phyloP scores from a whole-genome alignment of 2,888 invertebrate genomes.

The Ligdia adustata region DNA sequence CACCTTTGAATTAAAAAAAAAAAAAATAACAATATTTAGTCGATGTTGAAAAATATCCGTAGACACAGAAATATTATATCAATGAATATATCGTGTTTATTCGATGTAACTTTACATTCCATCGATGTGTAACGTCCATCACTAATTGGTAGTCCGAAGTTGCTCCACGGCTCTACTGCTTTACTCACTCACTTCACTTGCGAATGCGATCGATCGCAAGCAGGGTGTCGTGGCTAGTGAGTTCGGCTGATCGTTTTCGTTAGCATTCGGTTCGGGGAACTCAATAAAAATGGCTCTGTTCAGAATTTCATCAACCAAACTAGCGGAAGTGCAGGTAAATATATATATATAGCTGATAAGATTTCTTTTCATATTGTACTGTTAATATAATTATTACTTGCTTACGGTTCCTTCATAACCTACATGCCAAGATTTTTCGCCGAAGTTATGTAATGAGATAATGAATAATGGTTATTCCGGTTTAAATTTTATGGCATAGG shows the following conservation, averaged over 20 bases:
- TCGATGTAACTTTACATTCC: too few species aligned
- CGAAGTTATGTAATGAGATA: slow-evolving; percentile 64
- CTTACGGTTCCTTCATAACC: slow-evolving; percentile 48
- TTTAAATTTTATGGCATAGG: background rate
- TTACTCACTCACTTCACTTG: too few species aligned
- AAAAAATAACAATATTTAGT: too few species aligned
- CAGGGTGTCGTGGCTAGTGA: slow-evolving; percentile 44
- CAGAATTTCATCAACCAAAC: slow-evolving; percentile 85
- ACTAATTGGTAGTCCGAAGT: too few species aligned
- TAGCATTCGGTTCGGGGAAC: slow-evolving; percentile 64
- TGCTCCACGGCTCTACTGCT: too few species aligned
- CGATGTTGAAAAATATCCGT: too few species aligned
- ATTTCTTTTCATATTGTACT: background rate
- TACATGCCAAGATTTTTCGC: slow-evolving; percentile 52
- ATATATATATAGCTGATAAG: slow-evolving; percentile 29
- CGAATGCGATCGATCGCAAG: slow-evolving; percentile 68
- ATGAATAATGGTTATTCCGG: slow-evolving; percentile 54
- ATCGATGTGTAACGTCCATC: too few species aligned
- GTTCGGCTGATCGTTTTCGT: too few species aligned
- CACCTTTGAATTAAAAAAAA: too few species aligned
- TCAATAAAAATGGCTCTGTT: slow-evolving; percentile 86
- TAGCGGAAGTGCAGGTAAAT: slow-evolving; percentile 86
- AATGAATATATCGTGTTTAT: too few species aligned
- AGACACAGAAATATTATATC: too few species aligned
- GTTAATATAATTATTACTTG: background rate